Percentiles rank a stretch among this genome's conserved stretches.
Evolutionary conservation across 2,113 vertebrate genomes (phyloP).

Genomic region (Notarius lentiginosus): DNA sequence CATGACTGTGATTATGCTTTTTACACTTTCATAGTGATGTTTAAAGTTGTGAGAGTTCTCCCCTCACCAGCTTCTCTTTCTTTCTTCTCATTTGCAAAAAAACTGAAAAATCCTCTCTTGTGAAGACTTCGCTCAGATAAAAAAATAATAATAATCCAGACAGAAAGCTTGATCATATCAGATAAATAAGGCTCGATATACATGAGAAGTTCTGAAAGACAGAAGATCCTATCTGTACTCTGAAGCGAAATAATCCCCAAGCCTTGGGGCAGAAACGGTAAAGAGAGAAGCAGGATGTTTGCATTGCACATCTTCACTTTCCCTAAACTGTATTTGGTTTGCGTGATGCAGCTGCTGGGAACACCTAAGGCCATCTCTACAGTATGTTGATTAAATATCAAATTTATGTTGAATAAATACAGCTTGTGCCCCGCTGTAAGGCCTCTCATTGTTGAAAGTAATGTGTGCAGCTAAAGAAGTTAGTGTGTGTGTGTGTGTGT

Average conservation of each 20-base stretch:
- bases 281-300: not conserved
- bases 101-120: not conserved
- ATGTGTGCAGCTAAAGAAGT: not conserved
- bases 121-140: not conserved
- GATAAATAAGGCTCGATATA: not conserved
- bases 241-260: not conserved
- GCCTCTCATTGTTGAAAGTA: not conserved
- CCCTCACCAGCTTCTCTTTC: not conserved
- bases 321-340: not conserved
- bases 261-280: not conserved
- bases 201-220: not conserved
- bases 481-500: slow-evolving; percentile 4
- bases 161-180: not conserved
- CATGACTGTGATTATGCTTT: not conserved
- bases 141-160: not conserved
- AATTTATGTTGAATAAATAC: not conserved
- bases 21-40: not conserved
- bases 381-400: slow-evolving; percentile 7
- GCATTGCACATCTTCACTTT: not conserved
- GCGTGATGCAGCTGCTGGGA: not conserved
- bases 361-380: not conserved
- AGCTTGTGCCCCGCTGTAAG: not conserved
- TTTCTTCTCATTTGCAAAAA: not conserved
- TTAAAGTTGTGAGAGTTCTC: no score
- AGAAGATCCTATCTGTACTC: not conserved